These are phyloP conservation scores for Cryptotis parvus DNA, from an alignment of 2,113 vertebrate genomes.

Conservation along the genomic window DNA sequence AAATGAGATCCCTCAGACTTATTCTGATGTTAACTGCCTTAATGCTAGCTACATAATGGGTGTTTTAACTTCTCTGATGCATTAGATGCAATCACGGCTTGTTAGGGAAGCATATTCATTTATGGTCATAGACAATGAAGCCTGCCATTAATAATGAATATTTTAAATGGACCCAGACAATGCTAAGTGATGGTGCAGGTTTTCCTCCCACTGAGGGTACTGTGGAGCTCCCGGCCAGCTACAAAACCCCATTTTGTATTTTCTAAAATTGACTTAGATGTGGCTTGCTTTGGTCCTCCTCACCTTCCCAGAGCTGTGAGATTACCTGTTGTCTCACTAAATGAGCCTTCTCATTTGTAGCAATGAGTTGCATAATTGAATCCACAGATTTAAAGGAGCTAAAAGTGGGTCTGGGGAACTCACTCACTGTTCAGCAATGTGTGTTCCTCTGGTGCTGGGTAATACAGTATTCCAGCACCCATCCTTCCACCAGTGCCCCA, in stretches of 20 bases:
- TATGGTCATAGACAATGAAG: background rate
- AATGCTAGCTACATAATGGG: background rate
- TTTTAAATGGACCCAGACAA: background rate
- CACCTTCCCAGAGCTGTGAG: background rate
- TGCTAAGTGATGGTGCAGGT: no score
- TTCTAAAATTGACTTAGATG: no score
- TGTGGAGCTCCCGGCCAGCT: background rate
- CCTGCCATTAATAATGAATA: background rate
- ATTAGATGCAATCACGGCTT: background rate
- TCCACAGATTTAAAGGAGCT: background rate
- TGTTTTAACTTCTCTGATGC: background rate
- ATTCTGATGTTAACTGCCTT: background rate
- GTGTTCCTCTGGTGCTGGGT: no score
- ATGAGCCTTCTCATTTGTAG: background rate
- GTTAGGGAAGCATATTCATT: background rate
- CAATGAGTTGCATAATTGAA: background rate
- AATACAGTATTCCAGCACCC: no score
- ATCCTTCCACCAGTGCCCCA: no score
- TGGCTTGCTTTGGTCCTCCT: background rate
- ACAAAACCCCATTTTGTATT: background rate
- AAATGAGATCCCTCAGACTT: background rate
- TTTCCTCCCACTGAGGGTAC: background rate
- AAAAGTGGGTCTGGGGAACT: no score
- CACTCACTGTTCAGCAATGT: no score
- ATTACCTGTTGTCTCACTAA: background rate